phyloP scores from a whole-genome alignment of 2,113 vertebrate genomes.

The Tragelaphus imberbis region DNA sequence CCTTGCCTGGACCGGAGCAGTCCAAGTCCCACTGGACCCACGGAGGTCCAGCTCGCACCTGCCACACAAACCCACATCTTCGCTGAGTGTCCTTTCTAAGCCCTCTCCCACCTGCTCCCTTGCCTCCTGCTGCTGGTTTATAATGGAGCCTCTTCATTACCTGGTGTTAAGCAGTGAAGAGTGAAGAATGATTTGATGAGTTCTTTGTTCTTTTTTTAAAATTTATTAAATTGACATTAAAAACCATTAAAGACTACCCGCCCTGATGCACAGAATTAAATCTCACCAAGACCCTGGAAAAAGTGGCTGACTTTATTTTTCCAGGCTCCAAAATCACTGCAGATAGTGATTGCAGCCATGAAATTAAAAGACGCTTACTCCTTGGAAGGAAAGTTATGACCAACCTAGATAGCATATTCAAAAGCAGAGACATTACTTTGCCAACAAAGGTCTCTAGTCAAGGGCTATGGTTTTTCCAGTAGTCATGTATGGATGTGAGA shows the following conservation, averaged over 20 bases:
- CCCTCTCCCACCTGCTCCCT: neutral
- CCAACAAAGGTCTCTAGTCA: too few species aligned
- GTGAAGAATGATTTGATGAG: neutral
- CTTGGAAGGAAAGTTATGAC: too few species aligned
- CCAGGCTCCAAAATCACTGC: too few species aligned
- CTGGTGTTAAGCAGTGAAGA: neutral
- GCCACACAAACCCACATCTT: neutral
- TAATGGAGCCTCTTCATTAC: neutral
- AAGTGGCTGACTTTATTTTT: too few species aligned
- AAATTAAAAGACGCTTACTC: too few species aligned
- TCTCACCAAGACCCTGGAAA: neutral
- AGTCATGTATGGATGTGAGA: too few species aligned
- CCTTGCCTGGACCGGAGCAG: neutral
- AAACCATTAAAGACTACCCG: neutral
- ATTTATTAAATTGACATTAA: conserved; percentile 20
- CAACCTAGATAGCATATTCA: too few species aligned
- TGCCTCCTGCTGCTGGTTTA: neutral
- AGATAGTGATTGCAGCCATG: too few species aligned
- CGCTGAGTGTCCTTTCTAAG: fast-evolving
- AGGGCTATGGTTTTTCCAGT: too few species aligned
- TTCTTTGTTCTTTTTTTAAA: neutral
- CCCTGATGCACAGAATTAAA: neutral
- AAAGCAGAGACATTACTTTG: too few species aligned
- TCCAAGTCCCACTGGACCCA: too few species aligned
- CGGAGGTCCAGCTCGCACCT: neutral